Percentiles rank a stretch among this genome's conserved stretches.
Evolutionary conservation across 1,140 invertebrate species (phyloP).

Genomic region (Caenorhabditis inopinata): DNA sequence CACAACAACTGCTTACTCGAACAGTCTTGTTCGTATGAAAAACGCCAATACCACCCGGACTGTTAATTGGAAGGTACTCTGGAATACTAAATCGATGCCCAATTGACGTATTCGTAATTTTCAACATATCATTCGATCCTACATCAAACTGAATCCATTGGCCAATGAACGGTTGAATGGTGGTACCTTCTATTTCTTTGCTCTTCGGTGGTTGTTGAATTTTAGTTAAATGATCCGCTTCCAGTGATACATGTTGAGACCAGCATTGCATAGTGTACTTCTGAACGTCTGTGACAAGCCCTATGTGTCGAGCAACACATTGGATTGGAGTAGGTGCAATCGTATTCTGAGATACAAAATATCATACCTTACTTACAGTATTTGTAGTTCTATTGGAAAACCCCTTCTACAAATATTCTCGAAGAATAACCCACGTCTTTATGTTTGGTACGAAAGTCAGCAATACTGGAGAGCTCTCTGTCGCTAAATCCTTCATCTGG

Average conservation of each 20-base stretch:
- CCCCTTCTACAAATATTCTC: no score
- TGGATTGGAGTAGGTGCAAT: neutral
- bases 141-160: constrained; percentile 14
- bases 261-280: neutral
- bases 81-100: neutral
- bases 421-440: no score
- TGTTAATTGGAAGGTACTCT: neutral
- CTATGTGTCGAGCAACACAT: neutral
- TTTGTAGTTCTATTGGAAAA: no score
- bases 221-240: neutral
- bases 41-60: neutral
- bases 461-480: neutral
- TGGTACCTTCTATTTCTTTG: neutral
- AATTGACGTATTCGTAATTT: neutral
- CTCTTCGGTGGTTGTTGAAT: neutral
- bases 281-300: neutral
- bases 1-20: neutral
- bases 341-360: neutral
- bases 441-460: neutral
- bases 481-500: neutral
- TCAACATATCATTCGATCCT: neutral
- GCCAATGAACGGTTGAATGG: neutral
- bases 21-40: neutral
- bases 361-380: neutral
- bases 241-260: neutral